A percentile compares a stretch with the other conserved stretches of the same genome.
phyloP scores from a whole-genome alignment of 1,140 invertebrate species.

The Hetaerina americana region DNA sequence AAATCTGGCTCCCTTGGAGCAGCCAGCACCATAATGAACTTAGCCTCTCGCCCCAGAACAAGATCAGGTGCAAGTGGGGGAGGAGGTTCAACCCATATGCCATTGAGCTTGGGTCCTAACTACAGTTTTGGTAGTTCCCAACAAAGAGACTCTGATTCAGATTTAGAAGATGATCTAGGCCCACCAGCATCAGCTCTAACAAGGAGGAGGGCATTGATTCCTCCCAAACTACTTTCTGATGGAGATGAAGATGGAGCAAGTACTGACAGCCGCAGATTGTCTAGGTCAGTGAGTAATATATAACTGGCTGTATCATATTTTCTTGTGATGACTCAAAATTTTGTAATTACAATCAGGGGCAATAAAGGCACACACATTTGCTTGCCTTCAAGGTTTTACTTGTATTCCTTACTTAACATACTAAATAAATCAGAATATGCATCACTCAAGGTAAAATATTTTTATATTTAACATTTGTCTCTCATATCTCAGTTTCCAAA shows the following conservation, averaged over 20 bases:
- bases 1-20: not conserved
- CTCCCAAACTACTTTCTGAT: conserved; percentile 31
- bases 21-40: not conserved
- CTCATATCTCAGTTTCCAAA: too few species aligned
- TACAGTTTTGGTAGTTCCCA: not conserved
- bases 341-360: too few species aligned
- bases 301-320: too few species aligned
- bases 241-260: conserved; percentile 11
- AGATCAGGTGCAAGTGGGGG: conserved; percentile 4
- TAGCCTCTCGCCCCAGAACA: not conserved
- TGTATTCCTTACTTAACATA: too few species aligned
- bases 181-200: conserved; percentile 33
- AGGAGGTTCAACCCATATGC: conserved; percentile 1
- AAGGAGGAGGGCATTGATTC: conserved; percentile 31
- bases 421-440: too few species aligned
- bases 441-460: too few species aligned
- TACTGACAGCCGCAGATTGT: conserved; percentile 13
- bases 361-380: too few species aligned
- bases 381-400: too few species aligned
- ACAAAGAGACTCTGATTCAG: not conserved
- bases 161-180: conserved; percentile 10
- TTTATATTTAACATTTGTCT: too few species aligned
- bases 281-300: conserved; percentile 13
- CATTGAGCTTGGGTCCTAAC: not conserved
- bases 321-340: too few species aligned